Conservation (phyloP, 2,888 invertebrate species). For the Germaria angustata region DNA sequence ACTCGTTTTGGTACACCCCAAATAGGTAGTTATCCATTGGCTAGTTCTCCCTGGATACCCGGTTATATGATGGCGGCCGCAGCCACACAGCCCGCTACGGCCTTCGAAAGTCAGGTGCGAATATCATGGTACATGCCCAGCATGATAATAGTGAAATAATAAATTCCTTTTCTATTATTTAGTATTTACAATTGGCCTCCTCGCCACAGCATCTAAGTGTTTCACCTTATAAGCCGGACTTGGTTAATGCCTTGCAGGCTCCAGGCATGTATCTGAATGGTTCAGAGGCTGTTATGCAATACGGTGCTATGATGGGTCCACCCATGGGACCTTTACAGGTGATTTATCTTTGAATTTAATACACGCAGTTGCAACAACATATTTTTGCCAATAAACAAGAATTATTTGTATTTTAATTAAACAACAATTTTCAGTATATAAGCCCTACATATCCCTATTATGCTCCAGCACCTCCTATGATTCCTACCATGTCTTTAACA, state of each 20-base stretch:
- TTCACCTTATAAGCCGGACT: constrained; percentile 82
- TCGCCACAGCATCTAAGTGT: constrained; percentile 79
- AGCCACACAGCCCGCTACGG: constrained; percentile 82
- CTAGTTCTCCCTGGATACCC: constrained; percentile 84
- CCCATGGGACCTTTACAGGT: constrained; percentile 72
- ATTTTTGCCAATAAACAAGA: constrained; percentile 47
- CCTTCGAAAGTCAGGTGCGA: constrained; percentile 81
- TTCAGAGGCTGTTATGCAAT: constrained; percentile 83
- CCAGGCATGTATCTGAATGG: constrained; percentile 84
- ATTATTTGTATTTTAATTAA: constrained; percentile 59
- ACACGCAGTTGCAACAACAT: constrained; percentile 34
- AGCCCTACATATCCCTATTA: constrained; percentile 89
- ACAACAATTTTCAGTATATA: constrained; percentile 84
- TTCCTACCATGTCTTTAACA: constrained; percentile 89
- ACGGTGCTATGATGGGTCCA: constrained; percentile 84
- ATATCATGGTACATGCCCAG: neutral
- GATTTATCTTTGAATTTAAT: constrained; percentile 39
- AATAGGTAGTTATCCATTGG: constrained; percentile 84
- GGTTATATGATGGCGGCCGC: constrained; percentile 85
- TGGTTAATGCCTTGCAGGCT: constrained; percentile 81
- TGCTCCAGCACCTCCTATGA: constrained; percentile 89
- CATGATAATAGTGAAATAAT: neutral
- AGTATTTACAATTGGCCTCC: constrained; percentile 80
- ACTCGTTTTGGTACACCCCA: constrained; percentile 82
- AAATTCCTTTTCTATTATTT: neutral